Evolutionary conservation across 2,888 invertebrate genomes (phyloP), one percentile per base, ranked within the genome.

Genomic region (Cosmia pyralina): DNA sequence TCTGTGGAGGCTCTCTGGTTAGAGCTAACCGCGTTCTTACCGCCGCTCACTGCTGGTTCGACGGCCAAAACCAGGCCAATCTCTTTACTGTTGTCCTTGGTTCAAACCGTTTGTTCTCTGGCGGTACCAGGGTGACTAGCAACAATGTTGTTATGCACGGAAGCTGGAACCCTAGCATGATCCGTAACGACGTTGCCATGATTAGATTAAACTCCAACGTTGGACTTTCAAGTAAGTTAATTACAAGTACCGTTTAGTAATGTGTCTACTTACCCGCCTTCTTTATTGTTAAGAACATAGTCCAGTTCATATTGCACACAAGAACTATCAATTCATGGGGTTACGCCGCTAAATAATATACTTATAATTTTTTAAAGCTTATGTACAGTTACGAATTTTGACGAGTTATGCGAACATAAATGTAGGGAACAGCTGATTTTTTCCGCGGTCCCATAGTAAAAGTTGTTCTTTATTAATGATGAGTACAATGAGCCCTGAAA

Each of bases 21-120:
- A 88, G 75, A 22, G 15, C 66, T 1, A 84, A 84, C 60, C 86
- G 90, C 13, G 83, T 93, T 3, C 6, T 92, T 28, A 93, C 93
- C 1, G 93, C 93, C 50, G 93, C 93, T 44, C 93, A 93, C 77
- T 94, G 93, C 83, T 94, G 94, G 94, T 89, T 67, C 28, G 94
- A 94, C 63, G 94, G 94, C 10, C 5, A 38, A 3, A 84, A 90
- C 79, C 92, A 90, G 70, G 93, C 83, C 3, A 89, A 88, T 88
- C 83, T 85, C 48, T 58, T 92, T 7, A 90, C 87, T 4, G 91
- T 93, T 1, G 90, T 93, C 1, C 89, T 94, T 4, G 94, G 92
- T 22, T 90, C 93, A 6, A 68, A 72, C 11, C 34, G 80, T 0
- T 75, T 93, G 28, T 93, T 91, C 87, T 73, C 70, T 34, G 93